Evolutionary conservation across 2,797 vertebrate genomes (phyloP).

Genomic region (Phylloscopus collybita): DNA sequence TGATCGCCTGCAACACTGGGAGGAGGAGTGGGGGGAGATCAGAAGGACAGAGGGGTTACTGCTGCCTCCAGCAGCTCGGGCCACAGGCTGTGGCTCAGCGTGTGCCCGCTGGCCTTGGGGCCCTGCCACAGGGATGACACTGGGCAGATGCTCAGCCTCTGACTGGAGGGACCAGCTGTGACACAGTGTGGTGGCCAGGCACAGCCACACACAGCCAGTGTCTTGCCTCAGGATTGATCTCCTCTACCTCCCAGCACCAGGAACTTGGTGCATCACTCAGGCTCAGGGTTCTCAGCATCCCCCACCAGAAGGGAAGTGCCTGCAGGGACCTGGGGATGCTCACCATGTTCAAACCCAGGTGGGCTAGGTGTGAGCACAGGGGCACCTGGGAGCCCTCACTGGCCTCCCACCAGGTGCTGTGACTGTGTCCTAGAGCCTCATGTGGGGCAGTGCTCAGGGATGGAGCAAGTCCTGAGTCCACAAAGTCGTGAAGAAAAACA

Average conservation of each 20-base stretch:
- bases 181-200: accelerated
- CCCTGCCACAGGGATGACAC: accelerated
- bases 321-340: background rate
- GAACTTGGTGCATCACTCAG: accelerated
- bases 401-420: accelerated
- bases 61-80: background rate
- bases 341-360: accelerated
- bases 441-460: background rate
- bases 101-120: accelerated
- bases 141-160: background rate
- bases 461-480: accelerated
- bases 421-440: accelerated
- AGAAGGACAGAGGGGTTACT: background rate
- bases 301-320: background rate
- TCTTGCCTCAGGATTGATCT: background rate
- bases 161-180: background rate
- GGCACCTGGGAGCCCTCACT: accelerated
- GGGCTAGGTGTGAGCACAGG: background rate
- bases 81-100: background rate
- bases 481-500: background rate
- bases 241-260: background rate
- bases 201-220: background rate
- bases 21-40: background rate
- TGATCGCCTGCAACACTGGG: background rate
- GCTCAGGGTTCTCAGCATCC: background rate